Conservation (phyloP, 2,797 vertebrate species). For the Synanceia verrucosa region DNA sequence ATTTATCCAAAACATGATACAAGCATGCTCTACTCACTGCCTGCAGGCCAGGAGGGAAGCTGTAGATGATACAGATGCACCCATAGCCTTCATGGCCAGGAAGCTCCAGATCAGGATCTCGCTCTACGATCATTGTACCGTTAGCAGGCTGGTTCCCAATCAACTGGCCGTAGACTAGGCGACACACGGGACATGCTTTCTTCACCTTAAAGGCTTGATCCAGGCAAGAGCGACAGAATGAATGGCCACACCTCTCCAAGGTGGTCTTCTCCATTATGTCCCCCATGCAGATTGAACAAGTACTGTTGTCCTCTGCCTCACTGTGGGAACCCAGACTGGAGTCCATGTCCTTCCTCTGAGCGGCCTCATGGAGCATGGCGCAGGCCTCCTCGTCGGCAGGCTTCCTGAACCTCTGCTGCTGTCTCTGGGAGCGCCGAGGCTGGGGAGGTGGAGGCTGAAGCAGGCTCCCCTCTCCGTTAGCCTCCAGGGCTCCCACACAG, state of each 20-base stretch:
- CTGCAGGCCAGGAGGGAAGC: constrained; percentile 93
- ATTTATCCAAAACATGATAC: background rate
- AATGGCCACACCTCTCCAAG: constrained; percentile 91
- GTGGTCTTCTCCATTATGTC: constrained; percentile 92
- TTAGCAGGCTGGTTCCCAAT: constrained; percentile 95
- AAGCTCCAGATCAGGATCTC: constrained; percentile 89
- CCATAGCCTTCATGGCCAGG: constrained; percentile 92
- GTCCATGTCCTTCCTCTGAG: constrained; percentile 76
- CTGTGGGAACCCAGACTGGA: constrained; percentile 69
- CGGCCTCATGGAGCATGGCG: constrained; percentile 78
- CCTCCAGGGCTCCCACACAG: constrained; percentile 84
- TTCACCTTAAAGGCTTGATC: constrained; percentile 93
- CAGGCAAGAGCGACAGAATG: constrained; percentile 92
- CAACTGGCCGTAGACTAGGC: constrained; percentile 92
- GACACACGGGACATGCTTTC: constrained; percentile 93
- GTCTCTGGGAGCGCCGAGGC: constrained; percentile 84
- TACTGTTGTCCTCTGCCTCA: constrained; percentile 81
- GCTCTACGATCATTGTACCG: constrained; percentile 92
- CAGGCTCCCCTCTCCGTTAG: constrained; percentile 82
- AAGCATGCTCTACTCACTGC: constrained; percentile 82
- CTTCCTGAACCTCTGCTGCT: constrained; percentile 85
- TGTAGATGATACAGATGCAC: constrained; percentile 95
- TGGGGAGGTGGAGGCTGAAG: constrained; percentile 78
- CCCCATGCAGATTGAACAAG: constrained; percentile 94
- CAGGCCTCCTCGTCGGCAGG: constrained; percentile 83